Evolutionary conservation across 2,888 invertebrate genomes (phyloP).

Genomic region (Caenorhabditis drosophilae): DNA sequence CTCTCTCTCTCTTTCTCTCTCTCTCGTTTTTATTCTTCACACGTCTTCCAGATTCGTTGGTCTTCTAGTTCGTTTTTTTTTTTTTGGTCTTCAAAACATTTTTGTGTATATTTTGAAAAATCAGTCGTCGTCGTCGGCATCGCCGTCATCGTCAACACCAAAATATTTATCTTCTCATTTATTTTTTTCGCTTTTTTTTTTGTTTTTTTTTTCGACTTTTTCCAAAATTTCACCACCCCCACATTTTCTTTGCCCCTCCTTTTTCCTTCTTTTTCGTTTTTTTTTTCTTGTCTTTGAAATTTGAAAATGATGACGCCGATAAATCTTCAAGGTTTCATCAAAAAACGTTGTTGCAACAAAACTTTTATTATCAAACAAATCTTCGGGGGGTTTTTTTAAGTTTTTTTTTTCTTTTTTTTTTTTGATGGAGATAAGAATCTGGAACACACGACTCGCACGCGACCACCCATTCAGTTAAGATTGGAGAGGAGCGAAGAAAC

Average conservation of each 20-base stretch:
- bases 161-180: slow-evolving; percentile 5
- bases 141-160: too few relatives aligned
- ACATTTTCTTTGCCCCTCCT: too few relatives aligned
- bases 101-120: slow-evolving; percentile 11
- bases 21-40: neutral
- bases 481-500: too few relatives aligned
- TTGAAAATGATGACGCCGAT: neutral
- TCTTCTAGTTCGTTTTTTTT: neutral
- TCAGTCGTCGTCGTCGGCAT: too few relatives aligned
- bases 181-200: slow-evolving; percentile 6
- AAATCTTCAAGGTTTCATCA: slow-evolving; percentile 21
- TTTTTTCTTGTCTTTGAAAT: neutral
- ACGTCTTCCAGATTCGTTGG: slow-evolving; percentile 5
- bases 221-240: too few relatives aligned
- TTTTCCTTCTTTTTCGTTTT: too few relatives aligned
- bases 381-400: neutral
- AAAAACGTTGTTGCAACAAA: too few relatives aligned
- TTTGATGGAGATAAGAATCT: slow-evolving; percentile 21
- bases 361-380: slow-evolving; percentile 14
- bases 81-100: too few relatives aligned
- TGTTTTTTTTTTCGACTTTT: neutral
- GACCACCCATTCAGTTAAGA: too few relatives aligned
- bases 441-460: slow-evolving; percentile 31
- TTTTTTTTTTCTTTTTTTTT: too few relatives aligned
- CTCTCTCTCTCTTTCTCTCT: neutral